These are phyloP conservation scores for Heteromyza rotundicornis DNA, from an alignment of 2,888 invertebrate genomes.

Conservation along the genomic window DNA sequence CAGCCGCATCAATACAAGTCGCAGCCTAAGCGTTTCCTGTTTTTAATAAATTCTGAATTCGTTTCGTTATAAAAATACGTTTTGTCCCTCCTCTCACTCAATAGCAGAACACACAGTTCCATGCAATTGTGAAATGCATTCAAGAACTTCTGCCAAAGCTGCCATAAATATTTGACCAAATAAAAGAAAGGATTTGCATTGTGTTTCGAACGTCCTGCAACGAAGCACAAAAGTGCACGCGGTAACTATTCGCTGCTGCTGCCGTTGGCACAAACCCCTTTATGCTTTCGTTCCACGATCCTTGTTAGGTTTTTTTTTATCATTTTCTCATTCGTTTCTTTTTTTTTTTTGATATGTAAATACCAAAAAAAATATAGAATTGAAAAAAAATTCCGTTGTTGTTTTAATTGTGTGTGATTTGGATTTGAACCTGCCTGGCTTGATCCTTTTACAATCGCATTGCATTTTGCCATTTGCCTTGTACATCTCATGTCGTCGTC, in stretches of 20 bases:
- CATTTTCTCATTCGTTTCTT: too few relatives aligned
- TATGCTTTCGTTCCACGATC: slow-evolving; percentile 16
- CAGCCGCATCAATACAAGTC: background rate
- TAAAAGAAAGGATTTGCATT: slow-evolving; percentile 32
- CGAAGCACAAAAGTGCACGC: slow-evolving; percentile 27
- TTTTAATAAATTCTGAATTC: slow-evolving; percentile 16
- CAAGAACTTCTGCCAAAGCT: background rate
- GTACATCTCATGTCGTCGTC: too few relatives aligned
- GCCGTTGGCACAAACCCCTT: slow-evolving; percentile 13
- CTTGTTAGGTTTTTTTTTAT: slow-evolving; percentile 4
- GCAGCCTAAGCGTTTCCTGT: slow-evolving; percentile 50
- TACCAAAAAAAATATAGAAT: too few relatives aligned
- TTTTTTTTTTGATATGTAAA: slow-evolving; percentile 23
- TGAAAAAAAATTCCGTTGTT: slow-evolving; percentile 1
- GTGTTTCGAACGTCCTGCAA: slow-evolving; percentile 24
- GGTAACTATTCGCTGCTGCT: background rate
- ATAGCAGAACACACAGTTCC: background rate
- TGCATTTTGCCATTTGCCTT: too few relatives aligned
- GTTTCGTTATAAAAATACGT: background rate
- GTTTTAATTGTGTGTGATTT: slow-evolving; percentile 28
- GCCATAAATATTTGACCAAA: slow-evolving; percentile 8
- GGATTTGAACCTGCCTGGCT: slow-evolving; percentile 29
- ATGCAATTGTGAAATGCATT: slow-evolving; percentile 19
- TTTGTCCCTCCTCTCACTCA: background rate
- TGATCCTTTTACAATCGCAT: too few relatives aligned